phyloP scores from a whole-genome alignment of 23 tunicate species.

The Halocynthia roretzi region DNA sequence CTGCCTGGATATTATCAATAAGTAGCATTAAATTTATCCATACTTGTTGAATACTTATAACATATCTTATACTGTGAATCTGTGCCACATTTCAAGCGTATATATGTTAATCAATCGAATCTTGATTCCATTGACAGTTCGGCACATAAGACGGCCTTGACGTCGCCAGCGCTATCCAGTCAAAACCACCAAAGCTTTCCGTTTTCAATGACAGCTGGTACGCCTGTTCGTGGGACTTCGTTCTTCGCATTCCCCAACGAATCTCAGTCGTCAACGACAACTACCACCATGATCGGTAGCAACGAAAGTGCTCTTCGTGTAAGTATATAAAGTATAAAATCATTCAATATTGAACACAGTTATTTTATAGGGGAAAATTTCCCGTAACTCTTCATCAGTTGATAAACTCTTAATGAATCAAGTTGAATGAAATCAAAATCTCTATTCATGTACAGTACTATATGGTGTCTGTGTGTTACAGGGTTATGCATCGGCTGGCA shows the following conservation, averaged over 20 bases:
- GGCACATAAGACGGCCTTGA: background rate
- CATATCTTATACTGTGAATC: too few relatives aligned
- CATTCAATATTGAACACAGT: background rate
- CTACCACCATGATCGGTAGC: background rate
- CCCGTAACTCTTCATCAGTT: too few relatives aligned
- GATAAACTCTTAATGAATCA: too few relatives aligned
- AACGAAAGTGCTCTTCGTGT: background rate
- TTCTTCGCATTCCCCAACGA: constrained; percentile 10
- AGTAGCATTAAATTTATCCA: too few relatives aligned
- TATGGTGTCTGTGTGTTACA: background rate
- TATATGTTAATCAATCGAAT: too few relatives aligned
- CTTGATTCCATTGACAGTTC: too few relatives aligned
- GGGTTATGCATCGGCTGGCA: background rate
- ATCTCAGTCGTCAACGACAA: background rate
- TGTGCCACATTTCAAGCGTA: too few relatives aligned
- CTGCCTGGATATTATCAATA: too few relatives aligned
- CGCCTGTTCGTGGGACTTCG: constrained; percentile 11
- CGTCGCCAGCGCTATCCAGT: constrained; percentile 24
- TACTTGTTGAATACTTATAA: too few relatives aligned
- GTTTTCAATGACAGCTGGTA: constrained; percentile 19
- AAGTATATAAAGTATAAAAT: background rate
- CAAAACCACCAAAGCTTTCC: background rate
- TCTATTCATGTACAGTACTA: background rate
- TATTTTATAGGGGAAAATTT: background rate
- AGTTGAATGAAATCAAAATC: background rate